phyloP scores from a whole-genome alignment of 2,797 vertebrate species.

The Eurystomus glaucurus region DNA sequence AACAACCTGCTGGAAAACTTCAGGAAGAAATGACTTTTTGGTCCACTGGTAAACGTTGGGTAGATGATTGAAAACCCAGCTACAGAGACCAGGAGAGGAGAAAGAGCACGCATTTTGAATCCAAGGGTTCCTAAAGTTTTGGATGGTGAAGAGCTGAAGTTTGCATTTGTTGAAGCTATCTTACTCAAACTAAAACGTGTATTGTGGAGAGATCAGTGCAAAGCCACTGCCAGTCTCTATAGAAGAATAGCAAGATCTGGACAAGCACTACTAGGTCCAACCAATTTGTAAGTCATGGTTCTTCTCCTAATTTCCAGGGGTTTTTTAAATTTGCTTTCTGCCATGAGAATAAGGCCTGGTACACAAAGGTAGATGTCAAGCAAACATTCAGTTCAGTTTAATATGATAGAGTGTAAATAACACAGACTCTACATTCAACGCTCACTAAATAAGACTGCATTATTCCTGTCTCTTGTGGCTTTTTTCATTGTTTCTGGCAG shows the following conservation, averaged over 20 bases:
- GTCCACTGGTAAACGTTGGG: background rate
- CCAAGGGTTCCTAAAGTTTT: background rate
- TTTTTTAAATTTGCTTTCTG: conserved; percentile 64
- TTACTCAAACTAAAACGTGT: background rate
- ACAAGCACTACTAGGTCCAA: background rate
- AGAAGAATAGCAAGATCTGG: background rate
- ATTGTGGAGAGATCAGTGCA: background rate
- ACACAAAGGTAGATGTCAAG: conserved; percentile 73
- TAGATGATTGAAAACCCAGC: background rate
- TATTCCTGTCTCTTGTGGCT: conserved; percentile 40
- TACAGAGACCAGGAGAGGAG: fast-evolving
- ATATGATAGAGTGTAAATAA: conserved; percentile 70
- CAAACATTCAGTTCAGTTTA: conserved; percentile 70
- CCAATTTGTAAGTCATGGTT: conserved; percentile 13
- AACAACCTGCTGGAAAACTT: background rate
- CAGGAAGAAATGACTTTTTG: background rate
- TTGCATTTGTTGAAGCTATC: background rate
- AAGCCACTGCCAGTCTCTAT: background rate
- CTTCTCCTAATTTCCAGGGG: conserved; percentile 52
- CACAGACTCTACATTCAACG: background rate
- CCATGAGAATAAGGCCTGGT: conserved; percentile 36
- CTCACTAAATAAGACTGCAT: conserved; percentile 64
- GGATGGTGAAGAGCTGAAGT: background rate
- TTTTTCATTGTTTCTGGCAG: conserved; percentile 48
- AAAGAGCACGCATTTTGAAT: background rate